These are phyloP conservation scores for Drosophila asahinai DNA, from an alignment of 1,140 invertebrate species.

Conservation along the genomic window DNA sequence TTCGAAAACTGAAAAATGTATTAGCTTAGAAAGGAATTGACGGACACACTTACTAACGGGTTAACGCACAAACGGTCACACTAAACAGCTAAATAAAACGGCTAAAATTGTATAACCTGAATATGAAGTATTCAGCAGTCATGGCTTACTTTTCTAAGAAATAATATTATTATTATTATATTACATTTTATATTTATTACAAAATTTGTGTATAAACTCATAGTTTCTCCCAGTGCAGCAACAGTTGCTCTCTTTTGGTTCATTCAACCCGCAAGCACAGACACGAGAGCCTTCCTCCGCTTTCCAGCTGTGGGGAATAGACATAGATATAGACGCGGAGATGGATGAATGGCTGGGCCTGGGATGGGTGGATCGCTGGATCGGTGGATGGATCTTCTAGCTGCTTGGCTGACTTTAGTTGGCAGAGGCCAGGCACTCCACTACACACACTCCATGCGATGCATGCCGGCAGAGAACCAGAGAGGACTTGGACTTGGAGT, in stretches of 20 bases:
- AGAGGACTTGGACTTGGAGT: conserved; percentile 54
- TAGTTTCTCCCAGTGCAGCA: conserved; percentile 41
- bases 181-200: too few relatives aligned
- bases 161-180: too few relatives aligned
- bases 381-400: conserved; percentile 58
- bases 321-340: conserved; percentile 48
- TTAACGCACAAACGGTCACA: too few relatives aligned
- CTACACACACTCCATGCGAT: neutral
- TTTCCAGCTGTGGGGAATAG: conserved; percentile 41
- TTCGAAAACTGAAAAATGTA: too few relatives aligned
- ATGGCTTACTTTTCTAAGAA: too few relatives aligned
- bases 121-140: too few relatives aligned
- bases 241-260: conserved; percentile 70
- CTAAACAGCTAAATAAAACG: too few relatives aligned
- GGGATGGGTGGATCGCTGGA: conserved; percentile 45
- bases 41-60: neutral
- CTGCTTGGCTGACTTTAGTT: conserved; percentile 70
- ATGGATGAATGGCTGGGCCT: conserved; percentile 49
- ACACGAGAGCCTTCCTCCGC: conserved; percentile 41
- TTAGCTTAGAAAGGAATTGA: too few relatives aligned
- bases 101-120: too few relatives aligned
- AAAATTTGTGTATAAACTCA: too few relatives aligned
- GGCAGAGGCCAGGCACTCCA: conserved; percentile 38
- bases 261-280: conserved; percentile 68
- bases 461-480: conserved; percentile 41